These are phyloP conservation scores for Tarsius wallacei DNA, from an alignment of 2,797 vertebrate genomes.

Conservation along the genomic window DNA sequence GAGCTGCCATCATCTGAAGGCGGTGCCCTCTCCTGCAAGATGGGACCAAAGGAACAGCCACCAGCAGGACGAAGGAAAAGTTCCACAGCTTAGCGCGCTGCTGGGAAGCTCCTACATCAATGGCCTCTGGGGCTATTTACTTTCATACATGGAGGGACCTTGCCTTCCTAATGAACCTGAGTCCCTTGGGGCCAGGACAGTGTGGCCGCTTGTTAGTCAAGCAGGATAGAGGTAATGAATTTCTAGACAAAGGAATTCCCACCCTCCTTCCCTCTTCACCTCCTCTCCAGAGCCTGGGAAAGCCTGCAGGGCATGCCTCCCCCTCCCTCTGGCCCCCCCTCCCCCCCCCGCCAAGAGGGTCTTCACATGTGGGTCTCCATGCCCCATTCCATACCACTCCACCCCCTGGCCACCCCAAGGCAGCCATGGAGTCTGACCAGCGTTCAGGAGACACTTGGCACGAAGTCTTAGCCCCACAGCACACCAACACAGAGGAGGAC, in stretches of 20 bases:
- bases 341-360: not conserved
- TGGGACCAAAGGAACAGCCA: rapidly evolving
- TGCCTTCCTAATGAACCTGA: not conserved
- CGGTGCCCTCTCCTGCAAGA: rapidly evolving
- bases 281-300: not conserved
- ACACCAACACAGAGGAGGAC: not conserved
- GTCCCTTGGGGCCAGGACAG: not conserved
- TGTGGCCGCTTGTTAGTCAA: not conserved
- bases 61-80: not conserved
- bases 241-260: not conserved
- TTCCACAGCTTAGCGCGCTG: rapidly evolving
- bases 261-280: too few relatives aligned
- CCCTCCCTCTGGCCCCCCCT: too few relatives aligned
- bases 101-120: too few relatives aligned
- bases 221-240: not conserved
- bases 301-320: rapidly evolving
- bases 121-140: not conserved
- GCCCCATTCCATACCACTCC: too few relatives aligned
- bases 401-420: not conserved
- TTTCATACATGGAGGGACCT: rapidly evolving
- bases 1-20: rapidly evolving
- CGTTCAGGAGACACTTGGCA: not conserved
- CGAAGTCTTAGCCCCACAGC: not conserved
- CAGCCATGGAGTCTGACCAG: not conserved
- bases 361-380: too few relatives aligned